Evolutionary conservation across 2,888 invertebrate genomes (phyloP).

Genomic region (Herminia tarsipennalis): DNA sequence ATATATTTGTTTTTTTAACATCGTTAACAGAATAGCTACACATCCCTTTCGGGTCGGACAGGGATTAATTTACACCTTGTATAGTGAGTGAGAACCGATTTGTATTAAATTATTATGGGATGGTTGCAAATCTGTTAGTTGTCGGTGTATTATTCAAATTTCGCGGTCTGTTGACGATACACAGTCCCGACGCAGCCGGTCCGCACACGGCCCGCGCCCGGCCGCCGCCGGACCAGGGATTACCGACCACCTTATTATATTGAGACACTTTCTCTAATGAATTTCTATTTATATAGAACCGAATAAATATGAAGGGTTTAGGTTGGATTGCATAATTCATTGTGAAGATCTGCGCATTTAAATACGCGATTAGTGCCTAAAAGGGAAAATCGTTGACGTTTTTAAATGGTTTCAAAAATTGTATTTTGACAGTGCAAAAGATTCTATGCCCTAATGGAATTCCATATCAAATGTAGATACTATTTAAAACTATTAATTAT

Average conservation of each 20-base stretch:
- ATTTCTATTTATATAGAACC: slow-evolving; percentile 32
- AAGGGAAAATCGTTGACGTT: not conserved
- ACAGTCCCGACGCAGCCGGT: not conserved
- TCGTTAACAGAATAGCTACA: no score
- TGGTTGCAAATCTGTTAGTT: slow-evolving; percentile 34
- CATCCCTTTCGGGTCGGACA: no score
- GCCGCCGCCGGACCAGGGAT: slow-evolving; percentile 18
- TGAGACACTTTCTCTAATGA: slow-evolving; percentile 37
- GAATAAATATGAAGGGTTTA: slow-evolving; percentile 24
- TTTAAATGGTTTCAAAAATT: not conserved
- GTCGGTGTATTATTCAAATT: slow-evolving; percentile 35
- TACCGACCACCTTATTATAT: slow-evolving; percentile 31
- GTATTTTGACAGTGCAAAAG: no score
- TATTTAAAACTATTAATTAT: no score
- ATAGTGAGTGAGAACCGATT: slow-evolving; percentile 20
- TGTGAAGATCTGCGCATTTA: slow-evolving; percentile 4
- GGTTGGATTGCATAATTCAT: slow-evolving; percentile 30
- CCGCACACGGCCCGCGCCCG: not conserved
- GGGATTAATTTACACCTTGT: no score
- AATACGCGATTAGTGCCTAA: not conserved
- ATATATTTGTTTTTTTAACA: no score
- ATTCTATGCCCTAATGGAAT: no score
- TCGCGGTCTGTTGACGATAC: slow-evolving; percentile 24
- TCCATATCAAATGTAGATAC: no score
- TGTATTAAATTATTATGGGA: slow-evolving; percentile 19